phyloP scores from a whole-genome alignment of 2,888 invertebrate genomes.

The Sympetrum striolatum region DNA sequence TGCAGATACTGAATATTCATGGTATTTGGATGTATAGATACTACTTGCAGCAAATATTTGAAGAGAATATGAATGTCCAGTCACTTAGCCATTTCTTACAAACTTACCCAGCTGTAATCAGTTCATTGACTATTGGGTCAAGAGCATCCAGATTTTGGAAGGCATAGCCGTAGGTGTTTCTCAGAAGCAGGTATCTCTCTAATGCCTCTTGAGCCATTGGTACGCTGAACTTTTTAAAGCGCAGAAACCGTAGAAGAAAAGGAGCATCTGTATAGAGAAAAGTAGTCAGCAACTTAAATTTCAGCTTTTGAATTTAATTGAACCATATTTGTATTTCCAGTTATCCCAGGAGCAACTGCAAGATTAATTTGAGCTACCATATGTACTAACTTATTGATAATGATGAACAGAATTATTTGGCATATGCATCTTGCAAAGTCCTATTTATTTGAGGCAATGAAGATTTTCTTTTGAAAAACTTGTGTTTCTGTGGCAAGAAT shows the following conservation, averaged over 20 bases:
- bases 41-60: neutral
- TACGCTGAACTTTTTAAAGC: conserved; percentile 82
- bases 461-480: too few species aligned
- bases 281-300: neutral
- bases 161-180: conserved; percentile 55
- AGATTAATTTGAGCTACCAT: too few species aligned
- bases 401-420: too few species aligned
- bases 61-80: neutral
- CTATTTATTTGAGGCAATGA: too few species aligned
- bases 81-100: neutral
- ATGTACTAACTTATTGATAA: too few species aligned
- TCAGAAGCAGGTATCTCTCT: conserved; percentile 57
- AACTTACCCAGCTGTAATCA: conserved; percentile 56
- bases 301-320: too few species aligned
- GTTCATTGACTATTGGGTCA: conserved; percentile 55
- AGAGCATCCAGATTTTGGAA: conserved; percentile 55
- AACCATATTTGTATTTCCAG: too few species aligned
- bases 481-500: too few species aligned
- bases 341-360: too few species aligned
- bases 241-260: conserved; percentile 76
- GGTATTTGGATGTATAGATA: too few species aligned
- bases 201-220: conserved; percentile 69
- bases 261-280: conserved; percentile 65
- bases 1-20: too few species aligned
- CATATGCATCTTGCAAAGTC: too few species aligned